Conservation (phyloP, 1,140 invertebrate species). For the Hetaerina americana region DNA sequence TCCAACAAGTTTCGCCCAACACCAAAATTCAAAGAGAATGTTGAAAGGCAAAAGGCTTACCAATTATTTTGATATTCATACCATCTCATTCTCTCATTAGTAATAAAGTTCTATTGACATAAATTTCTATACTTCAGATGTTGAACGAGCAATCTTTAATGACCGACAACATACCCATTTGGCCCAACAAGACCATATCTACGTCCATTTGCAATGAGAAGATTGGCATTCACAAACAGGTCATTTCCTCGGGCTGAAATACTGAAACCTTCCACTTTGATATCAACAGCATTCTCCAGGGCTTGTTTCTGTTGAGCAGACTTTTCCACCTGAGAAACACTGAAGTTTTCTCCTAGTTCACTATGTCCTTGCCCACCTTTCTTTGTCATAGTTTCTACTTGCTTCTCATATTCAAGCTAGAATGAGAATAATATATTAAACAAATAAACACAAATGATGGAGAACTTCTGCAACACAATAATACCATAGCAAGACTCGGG, state of each 20-base stretch:
- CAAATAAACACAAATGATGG: neutral
- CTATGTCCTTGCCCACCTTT: slow-evolving; percentile 78
- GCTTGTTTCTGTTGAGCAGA: slow-evolving; percentile 67
- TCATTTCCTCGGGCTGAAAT: slow-evolving; percentile 96
- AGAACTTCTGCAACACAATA: neutral
- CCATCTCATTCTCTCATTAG: too few relatives aligned
- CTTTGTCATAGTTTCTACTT: slow-evolving; percentile 76
- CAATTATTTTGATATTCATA: too few relatives aligned
- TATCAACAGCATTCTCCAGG: slow-evolving; percentile 90
- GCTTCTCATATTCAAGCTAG: slow-evolving; percentile 80
- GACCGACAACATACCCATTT: slow-evolving; percentile 80
- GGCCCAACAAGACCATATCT: slow-evolving; percentile 97
- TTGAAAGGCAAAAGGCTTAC: too few relatives aligned
- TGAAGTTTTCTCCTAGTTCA: slow-evolving; percentile 86
- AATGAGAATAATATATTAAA: slow-evolving; percentile 14
- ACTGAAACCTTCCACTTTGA: slow-evolving; percentile 96
- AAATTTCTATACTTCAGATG: too few relatives aligned
- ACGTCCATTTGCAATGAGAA: slow-evolving; percentile 85
- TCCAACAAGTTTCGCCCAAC: too few relatives aligned
- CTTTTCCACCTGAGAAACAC: slow-evolving; percentile 88
- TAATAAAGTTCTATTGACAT: too few relatives aligned
- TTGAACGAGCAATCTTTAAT: too few relatives aligned
- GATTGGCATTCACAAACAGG: slow-evolving; percentile 90
- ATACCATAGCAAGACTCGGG: neutral
- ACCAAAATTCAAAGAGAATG: too few relatives aligned